These are phyloP conservation scores for Staurois parvus DNA, from an alignment of 2,797 vertebrate genomes.

Conservation along the genomic window DNA sequence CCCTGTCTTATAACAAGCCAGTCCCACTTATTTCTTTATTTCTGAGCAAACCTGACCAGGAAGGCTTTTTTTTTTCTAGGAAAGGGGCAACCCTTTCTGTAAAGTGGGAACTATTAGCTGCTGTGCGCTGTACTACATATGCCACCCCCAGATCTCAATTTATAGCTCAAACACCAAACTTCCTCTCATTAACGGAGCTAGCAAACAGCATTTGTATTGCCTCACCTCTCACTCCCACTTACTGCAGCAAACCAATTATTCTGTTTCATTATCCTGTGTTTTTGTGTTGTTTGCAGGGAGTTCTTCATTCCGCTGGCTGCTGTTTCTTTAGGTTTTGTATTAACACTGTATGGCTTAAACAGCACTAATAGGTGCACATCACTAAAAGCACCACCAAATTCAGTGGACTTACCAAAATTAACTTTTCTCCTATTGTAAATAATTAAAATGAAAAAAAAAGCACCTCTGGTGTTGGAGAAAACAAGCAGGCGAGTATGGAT, in stretches of 20 bases:
- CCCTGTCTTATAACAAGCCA: too few species aligned
- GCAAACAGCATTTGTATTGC: conserved; percentile 40
- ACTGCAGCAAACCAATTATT: conserved; percentile 53
- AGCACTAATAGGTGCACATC: neutral
- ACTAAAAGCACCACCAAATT: neutral
- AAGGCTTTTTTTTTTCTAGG: too few species aligned
- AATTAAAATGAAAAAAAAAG: too few species aligned
- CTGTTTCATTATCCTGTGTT: conserved; percentile 46
- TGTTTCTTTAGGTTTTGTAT: neutral
- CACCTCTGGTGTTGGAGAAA: too few species aligned
- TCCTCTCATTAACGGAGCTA: conserved; percentile 53
- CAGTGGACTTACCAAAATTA: neutral
- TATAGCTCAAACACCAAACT: conserved; percentile 51
- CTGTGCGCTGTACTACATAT: conserved; percentile 6
- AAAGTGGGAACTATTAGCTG: conserved; percentile 21
- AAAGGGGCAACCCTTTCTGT: neutral
- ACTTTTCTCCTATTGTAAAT: too few species aligned
- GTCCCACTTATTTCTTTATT: too few species aligned
- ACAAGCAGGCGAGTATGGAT: too few species aligned
- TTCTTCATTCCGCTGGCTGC: neutral
- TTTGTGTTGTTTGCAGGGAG: conserved; percentile 13
- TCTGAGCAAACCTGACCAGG: too few species aligned
- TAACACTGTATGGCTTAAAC: neutral
- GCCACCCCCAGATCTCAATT: conserved; percentile 58
- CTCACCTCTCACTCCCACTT: conserved; percentile 50